These are phyloP conservation scores for Oceanites oceanicus DNA, from an alignment of 2,113 vertebrate species.

Conservation along the genomic window DNA sequence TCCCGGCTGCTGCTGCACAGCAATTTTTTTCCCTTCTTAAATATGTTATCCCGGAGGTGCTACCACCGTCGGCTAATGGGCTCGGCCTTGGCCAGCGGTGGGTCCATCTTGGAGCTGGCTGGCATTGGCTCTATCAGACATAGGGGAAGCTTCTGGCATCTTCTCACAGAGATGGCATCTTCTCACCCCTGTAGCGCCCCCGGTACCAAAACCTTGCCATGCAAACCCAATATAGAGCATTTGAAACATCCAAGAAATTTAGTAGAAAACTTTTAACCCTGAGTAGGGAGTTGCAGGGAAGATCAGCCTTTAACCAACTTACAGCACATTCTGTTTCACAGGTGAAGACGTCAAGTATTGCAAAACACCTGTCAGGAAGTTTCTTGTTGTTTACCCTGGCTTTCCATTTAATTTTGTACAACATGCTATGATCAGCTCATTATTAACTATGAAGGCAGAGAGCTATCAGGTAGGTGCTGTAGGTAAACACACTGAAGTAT, in stretches of 20 bases:
- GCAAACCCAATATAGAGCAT: neutral
- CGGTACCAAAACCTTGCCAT: neutral
- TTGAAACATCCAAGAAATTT: neutral
- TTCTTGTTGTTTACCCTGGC: neutral
- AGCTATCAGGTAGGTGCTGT: neutral
- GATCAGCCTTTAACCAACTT: neutral
- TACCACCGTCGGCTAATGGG: neutral
- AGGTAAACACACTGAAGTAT: neutral
- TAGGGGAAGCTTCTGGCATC: neutral
- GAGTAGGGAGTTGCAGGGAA: neutral
- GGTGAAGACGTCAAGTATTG: neutral
- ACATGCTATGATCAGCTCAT: neutral
- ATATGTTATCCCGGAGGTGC: neutral
- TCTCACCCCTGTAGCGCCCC: no score
- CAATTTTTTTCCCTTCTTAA: neutral
- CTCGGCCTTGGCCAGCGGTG: rapidly evolving
- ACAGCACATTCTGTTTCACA: neutral
- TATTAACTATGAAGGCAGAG: neutral
- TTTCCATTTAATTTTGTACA: neutral
- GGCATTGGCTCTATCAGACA: rapidly evolving
- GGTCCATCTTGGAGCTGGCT: rapidly evolving
- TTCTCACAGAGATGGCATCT: neutral
- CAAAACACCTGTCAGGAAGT: neutral
- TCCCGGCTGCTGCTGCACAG: no score
- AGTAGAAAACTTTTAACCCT: neutral